Evolutionary conservation across 2,113 vertebrate species (phyloP).

Genomic region (Arenaria interpres): DNA sequence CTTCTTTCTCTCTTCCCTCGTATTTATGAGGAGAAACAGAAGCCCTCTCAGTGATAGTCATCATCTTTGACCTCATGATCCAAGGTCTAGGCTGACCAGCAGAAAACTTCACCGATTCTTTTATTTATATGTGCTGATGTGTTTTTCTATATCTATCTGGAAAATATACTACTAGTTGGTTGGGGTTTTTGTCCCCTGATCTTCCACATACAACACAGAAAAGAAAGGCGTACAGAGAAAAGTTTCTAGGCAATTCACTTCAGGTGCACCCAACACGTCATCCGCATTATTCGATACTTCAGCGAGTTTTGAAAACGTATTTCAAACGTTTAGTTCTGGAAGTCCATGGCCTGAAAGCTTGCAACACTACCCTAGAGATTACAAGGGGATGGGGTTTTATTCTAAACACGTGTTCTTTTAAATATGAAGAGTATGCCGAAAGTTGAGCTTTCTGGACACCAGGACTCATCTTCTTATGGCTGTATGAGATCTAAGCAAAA

Average conservation of each 20-base stretch:
- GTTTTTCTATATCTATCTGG: background rate
- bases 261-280: background rate
- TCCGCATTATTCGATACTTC: background rate
- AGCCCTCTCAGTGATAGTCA: background rate
- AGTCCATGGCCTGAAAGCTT: background rate
- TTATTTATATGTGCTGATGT: background rate
- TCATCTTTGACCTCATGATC: background rate
- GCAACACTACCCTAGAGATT: background rate
- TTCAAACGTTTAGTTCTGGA: background rate
- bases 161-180: background rate
- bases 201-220: background rate
- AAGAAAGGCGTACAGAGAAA: background rate
- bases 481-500: background rate
- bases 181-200: background rate
- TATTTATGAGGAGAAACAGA: background rate
- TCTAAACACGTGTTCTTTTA: background rate
- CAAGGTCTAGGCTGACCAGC: background rate
- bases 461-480: background rate
- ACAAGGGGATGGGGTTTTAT: background rate
- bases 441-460: background rate
- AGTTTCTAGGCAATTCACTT: background rate
- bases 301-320: background rate
- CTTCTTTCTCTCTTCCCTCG: background rate
- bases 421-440: background rate
- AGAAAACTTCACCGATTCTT: background rate